Conservation (phyloP, 2,797 vertebrate genomes). For the Manis javanica region DNA sequence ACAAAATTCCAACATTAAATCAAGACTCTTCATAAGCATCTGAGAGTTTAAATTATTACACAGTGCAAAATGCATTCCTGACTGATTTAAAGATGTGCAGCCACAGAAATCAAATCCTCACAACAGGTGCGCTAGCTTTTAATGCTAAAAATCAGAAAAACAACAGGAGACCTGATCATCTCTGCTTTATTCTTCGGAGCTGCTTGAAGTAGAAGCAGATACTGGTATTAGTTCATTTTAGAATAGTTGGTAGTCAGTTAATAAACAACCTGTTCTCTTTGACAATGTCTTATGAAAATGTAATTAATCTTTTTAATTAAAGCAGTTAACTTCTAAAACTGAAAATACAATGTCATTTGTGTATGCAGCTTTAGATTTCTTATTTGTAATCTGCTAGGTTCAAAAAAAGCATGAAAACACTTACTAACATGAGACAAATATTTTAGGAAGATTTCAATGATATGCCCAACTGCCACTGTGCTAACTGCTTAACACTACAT, state of each 20-base stretch:
- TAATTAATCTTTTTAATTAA: constrained; percentile 59
- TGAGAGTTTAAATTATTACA: constrained; percentile 43
- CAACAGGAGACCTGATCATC: constrained; percentile 56
- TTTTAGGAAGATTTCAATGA: constrained; percentile 17
- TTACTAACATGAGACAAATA: constrained; percentile 16
- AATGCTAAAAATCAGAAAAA: constrained; percentile 67
- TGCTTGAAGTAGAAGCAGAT: constrained; percentile 44
- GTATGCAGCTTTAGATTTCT: constrained; percentile 27
- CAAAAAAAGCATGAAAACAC: background rate
- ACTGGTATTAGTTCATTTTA: constrained; percentile 37
- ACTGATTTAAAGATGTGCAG: constrained; percentile 15
- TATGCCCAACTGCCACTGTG: background rate
- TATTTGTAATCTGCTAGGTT: background rate
- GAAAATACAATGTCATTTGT: constrained; percentile 4
- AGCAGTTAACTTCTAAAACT: background rate
- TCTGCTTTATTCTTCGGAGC: constrained; percentile 42
- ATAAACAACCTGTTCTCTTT: constrained; percentile 55
- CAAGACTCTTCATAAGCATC: constrained; percentile 37
- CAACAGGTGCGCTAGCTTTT: constrained; percentile 58
- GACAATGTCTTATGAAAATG: constrained; percentile 17
- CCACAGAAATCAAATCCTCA: constrained; percentile 66
- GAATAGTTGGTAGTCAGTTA: constrained; percentile 40
- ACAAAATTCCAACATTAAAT: constrained; percentile 56
- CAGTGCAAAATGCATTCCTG: constrained; percentile 14
- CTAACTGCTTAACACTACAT: background rate